Conservation (phyloP, 2,113 vertebrate species). For the Chinchilla lanigera region DNA sequence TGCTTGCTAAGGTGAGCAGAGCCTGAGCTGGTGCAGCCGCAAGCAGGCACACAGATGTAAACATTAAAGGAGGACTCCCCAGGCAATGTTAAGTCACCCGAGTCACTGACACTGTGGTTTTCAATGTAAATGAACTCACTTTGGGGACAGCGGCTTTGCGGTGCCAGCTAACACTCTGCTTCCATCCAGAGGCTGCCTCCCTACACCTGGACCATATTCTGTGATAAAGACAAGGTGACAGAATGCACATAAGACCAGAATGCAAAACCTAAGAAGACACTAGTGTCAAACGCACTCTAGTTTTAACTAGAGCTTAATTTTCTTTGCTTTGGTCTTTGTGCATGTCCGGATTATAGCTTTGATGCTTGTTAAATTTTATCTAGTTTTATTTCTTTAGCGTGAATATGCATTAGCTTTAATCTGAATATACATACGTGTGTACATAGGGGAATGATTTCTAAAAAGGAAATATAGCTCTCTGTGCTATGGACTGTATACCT, state of each 20-base stretch:
- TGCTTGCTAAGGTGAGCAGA: not conserved
- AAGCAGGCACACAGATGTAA: not conserved
- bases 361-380: not conserved
- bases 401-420: not conserved
- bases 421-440: not conserved
- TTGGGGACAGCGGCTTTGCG: not conserved
- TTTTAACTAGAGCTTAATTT: not conserved
- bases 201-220: not conserved
- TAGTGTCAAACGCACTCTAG: not conserved
- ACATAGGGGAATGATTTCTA: not conserved
- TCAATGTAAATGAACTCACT: not conserved
- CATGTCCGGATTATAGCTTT: not conserved
- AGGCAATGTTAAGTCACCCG: not conserved
- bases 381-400: not conserved
- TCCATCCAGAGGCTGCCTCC: not conserved
- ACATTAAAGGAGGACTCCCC: not conserved
- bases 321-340: not conserved
- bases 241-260: not conserved
- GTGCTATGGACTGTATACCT: not conserved
- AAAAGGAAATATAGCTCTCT: not conserved
- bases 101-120: not conserved
- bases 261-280: not conserved
- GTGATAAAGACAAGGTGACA: slow-evolving; percentile 38
- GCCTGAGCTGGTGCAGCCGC: not conserved
- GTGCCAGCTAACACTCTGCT: not conserved